phyloP scores from a whole-genome alignment of 2,888 invertebrate genomes.

The Caenorhabditis plicata region DNA sequence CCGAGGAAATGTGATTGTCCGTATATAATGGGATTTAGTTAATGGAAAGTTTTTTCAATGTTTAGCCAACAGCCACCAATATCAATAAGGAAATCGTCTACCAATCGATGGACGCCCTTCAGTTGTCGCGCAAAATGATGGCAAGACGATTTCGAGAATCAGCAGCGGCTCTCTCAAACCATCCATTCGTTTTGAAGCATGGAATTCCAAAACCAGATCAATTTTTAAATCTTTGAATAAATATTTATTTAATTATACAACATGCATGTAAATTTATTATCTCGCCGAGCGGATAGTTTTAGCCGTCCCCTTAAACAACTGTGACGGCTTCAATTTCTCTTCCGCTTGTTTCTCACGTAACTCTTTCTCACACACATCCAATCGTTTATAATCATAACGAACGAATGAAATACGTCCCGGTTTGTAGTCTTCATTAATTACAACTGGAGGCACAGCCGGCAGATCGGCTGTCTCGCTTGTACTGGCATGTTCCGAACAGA shows the following conservation, averaged over 20 bases:
- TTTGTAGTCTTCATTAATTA: conserved; percentile 51
- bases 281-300: conserved; percentile 25
- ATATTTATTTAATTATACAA: background rate
- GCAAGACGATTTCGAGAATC: no score
- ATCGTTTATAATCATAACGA: conserved; percentile 60
- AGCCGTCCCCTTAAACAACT: conserved; percentile 36
- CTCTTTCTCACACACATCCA: conserved; percentile 51
- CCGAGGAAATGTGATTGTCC: background rate
- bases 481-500: conserved; percentile 15
- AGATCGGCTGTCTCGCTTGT: conserved; percentile 22
- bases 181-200: background rate
- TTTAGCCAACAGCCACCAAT: background rate
- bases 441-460: conserved; percentile 34
- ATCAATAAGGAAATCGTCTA: background rate
- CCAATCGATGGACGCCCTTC: conserved; percentile 1
- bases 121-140: conserved; percentile 21
- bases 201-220: background rate
- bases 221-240: background rate
- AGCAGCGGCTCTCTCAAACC: no score
- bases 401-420: conserved; percentile 57
- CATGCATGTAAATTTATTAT: background rate
- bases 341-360: conserved; percentile 29
- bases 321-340: conserved; percentile 5
- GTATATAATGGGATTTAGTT: background rate
- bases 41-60: background rate